Evolutionary conservation across 1,140 invertebrate species (phyloP).

Genomic region (Popillia japonica): DNA sequence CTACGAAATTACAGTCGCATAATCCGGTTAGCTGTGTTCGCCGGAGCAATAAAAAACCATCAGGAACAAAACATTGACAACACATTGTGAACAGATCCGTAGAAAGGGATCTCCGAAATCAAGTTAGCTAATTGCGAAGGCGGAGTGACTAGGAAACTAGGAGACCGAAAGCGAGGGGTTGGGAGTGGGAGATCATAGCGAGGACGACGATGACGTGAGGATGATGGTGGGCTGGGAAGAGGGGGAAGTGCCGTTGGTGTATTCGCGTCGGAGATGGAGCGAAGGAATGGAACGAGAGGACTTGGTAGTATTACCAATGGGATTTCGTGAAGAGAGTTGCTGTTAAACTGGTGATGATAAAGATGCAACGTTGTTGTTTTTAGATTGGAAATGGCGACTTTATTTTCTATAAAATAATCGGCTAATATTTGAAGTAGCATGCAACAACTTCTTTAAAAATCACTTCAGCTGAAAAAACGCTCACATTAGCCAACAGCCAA

Average conservation of each 20-base stretch:
- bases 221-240: background rate
- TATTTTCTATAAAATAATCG: too few species aligned
- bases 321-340: background rate
- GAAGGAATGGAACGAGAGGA: background rate
- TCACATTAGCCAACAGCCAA: too few species aligned
- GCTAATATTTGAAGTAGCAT: too few species aligned
- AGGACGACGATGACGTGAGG: background rate
- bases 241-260: too few species aligned
- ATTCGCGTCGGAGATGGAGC: background rate
- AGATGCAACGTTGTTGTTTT: background rate
- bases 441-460: too few species aligned
- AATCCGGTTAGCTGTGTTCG: conserved; percentile 24
- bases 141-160: conserved; percentile 38
- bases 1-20: conserved; percentile 31
- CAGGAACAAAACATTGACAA: conserved; percentile 60
- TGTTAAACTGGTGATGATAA: background rate
- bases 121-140: conserved; percentile 61
- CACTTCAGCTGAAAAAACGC: too few species aligned
- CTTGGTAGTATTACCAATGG: background rate
- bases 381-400: too few species aligned
- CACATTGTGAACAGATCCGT: conserved; percentile 60
- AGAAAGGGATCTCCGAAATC: conserved; percentile 61
- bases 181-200: background rate
- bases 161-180: background rate
- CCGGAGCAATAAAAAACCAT: conserved; percentile 36